Evolutionary conservation across 1,140 invertebrate species (phyloP).

Genomic region (Apis laboriosa): DNA sequence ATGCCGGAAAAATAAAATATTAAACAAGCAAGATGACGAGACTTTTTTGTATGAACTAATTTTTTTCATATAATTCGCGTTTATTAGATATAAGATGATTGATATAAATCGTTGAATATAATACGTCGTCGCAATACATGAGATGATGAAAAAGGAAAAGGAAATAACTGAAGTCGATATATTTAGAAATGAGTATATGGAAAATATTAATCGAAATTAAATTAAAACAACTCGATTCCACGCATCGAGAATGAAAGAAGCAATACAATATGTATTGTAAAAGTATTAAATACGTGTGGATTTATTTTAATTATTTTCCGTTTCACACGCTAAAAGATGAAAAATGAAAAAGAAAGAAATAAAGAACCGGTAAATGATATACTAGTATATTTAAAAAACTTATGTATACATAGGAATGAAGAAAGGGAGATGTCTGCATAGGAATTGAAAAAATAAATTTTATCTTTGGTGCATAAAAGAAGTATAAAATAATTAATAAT

Average conservation of each 20-base stretch:
- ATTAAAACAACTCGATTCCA: not conserved
- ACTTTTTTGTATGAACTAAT: constrained; percentile 45
- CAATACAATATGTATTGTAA: not conserved
- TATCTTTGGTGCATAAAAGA: not conserved
- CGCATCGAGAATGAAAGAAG: not conserved
- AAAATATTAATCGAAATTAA: constrained; percentile 14
- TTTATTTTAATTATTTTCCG: not conserved
- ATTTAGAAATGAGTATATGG: not conserved
- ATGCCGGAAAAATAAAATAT: not conserved
- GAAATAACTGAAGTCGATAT: not conserved
- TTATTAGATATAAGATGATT: constrained; percentile 7
- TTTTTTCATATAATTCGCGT: constrained; percentile 38
- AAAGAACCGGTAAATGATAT: not conserved
- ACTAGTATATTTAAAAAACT: not conserved
- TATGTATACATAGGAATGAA: not conserved
- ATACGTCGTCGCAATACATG: not conserved
- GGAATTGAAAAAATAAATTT: constrained; percentile 33
- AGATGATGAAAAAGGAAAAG: not conserved
- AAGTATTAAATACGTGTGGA: not conserved
- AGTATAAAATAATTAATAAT: not conserved
- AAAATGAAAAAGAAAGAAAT: not conserved
- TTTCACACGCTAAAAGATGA: not conserved
- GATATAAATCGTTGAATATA: not conserved
- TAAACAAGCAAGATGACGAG: constrained; percentile 3
- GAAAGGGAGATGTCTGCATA: not conserved